Conservation (phyloP, 1,140 invertebrate species). For the Mactra quadrangularis region DNA sequence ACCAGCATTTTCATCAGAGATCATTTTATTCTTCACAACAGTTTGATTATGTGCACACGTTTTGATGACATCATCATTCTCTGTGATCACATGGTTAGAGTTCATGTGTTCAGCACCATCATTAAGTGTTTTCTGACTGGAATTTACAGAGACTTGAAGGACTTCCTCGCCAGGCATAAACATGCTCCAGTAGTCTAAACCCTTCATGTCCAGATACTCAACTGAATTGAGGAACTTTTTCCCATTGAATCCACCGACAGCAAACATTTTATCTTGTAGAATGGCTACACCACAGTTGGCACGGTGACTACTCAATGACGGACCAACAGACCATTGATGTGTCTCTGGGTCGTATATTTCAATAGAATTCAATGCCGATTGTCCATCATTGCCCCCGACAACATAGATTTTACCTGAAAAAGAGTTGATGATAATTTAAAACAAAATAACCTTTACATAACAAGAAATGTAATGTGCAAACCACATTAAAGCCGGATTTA, state of each 20-base stretch:
- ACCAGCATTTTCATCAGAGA: background rate
- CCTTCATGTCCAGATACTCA: conserved; percentile 85
- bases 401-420: conserved; percentile 85
- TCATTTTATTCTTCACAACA: too few relatives aligned
- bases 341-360: conserved; percentile 93
- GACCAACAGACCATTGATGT: conserved; percentile 91
- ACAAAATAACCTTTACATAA: too few relatives aligned
- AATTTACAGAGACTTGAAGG: background rate
- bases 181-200: conserved; percentile 66
- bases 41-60: background rate
- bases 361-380: conserved; percentile 90
- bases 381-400: conserved; percentile 85
- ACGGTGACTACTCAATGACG: conserved; percentile 92
- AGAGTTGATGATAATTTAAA: background rate
- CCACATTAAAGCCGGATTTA: too few relatives aligned
- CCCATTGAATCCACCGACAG: conserved; percentile 93
- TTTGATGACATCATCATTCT: conserved; percentile 3
- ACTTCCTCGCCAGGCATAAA: background rate
- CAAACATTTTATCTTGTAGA: conserved; percentile 87
- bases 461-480: too few relatives aligned
- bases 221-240: conserved; percentile 92
- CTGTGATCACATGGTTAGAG: background rate
- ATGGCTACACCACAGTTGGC: conserved; percentile 94
- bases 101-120: background rate
- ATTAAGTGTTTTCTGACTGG: background rate